phyloP scores from a whole-genome alignment of 2,888 invertebrate species.

The Eumerus sabulonum region DNA sequence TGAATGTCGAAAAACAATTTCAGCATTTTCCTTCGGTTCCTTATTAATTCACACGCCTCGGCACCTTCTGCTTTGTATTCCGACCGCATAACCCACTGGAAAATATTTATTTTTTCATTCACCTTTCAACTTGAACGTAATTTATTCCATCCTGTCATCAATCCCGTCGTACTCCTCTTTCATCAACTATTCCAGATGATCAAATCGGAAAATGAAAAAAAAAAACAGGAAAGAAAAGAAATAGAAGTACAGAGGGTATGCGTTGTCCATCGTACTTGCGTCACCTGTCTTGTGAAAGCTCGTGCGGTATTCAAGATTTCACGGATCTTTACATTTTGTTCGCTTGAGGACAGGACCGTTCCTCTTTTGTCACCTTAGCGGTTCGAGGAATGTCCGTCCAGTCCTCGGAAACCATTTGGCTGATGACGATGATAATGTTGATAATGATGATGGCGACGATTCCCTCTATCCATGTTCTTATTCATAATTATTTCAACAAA shows the following conservation, averaged over 20 bases:
- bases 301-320: too few relatives aligned
- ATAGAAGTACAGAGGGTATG: too few relatives aligned
- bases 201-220: constrained; percentile 5
- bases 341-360: too few relatives aligned
- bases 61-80: constrained; percentile 19
- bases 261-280: too few relatives aligned
- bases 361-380: too few relatives aligned
- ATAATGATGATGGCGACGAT: too few relatives aligned
- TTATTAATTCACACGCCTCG: constrained; percentile 19
- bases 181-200: constrained; percentile 35
- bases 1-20: constrained; percentile 30
- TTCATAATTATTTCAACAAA: constrained; percentile 46
- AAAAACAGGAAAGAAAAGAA: not conserved
- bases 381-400: too few relatives aligned
- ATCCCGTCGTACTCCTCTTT: constrained; percentile 16
- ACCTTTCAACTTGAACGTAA: constrained; percentile 29
- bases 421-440: constrained; percentile 19
- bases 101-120: constrained; percentile 47
- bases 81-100: constrained; percentile 28
- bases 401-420: too few relatives aligned
- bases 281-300: too few relatives aligned
- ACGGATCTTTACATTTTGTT: too few relatives aligned
- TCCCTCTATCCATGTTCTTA: constrained; percentile 35
- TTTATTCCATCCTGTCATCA: constrained; percentile 38
- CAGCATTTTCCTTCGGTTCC: not conserved